These are phyloP conservation scores for Callipepla californica DNA, from an alignment of 2,113 vertebrate genomes.

Conservation along the genomic window DNA sequence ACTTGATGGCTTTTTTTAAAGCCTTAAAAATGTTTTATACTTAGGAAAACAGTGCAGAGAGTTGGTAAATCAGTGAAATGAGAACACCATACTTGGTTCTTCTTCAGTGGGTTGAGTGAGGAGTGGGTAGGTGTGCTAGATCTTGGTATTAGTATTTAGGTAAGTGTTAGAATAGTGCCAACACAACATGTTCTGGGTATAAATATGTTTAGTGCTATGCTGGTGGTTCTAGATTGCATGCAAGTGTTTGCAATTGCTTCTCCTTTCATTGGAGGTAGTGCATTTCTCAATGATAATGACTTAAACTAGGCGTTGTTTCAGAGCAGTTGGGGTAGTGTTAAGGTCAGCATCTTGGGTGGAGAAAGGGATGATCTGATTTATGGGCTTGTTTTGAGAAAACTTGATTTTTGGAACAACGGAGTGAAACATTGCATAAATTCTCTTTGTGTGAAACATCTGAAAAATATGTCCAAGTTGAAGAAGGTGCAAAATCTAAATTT, in stretches of 20 bases:
- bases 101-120: not conserved
- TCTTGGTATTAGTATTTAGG: not conserved
- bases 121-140: not conserved
- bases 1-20: not conserved
- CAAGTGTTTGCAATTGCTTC: not conserved
- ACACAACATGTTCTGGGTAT: not conserved
- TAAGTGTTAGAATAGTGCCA: not conserved
- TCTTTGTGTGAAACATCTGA: not conserved
- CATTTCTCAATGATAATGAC: not conserved
- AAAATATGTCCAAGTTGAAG: not conserved
- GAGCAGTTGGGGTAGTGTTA: not conserved
- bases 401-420: not conserved
- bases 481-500: not conserved
- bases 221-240: not conserved
- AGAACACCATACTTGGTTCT: not conserved
- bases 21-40: not conserved
- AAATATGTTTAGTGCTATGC: not conserved
- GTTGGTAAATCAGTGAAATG: not conserved
- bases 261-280: not conserved
- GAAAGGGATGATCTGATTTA: not conserved
- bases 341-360: rapidly evolving
- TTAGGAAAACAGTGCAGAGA: not conserved
- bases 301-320: not conserved
- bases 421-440: not conserved
- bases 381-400: not conserved